phyloP scores from a whole-genome alignment of 2,797 vertebrate species.

The Spea hammondii region DNA sequence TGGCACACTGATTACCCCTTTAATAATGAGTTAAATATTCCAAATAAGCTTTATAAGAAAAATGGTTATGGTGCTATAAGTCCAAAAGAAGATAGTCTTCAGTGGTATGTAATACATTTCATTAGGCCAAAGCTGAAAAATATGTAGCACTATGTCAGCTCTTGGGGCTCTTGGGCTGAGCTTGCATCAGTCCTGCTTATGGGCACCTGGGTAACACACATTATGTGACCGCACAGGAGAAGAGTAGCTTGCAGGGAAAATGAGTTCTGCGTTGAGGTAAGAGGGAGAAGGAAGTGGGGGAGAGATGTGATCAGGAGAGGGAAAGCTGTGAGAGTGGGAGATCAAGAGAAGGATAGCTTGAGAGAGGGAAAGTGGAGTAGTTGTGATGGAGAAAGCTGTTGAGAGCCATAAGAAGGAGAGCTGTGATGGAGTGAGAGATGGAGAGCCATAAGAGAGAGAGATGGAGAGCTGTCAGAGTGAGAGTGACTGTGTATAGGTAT shows the following conservation, averaged over 20 bases:
- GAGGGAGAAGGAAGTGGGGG: neutral
- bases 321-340: neutral
- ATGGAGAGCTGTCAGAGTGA: neutral
- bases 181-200: too few relatives aligned
- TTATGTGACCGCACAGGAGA: neutral
- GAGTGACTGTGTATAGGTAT: neutral
- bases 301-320: neutral
- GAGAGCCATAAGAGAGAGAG: neutral
- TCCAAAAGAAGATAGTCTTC: too few relatives aligned
- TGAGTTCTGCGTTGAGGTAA: neutral
- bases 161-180: too few relatives aligned
- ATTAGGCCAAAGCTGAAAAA: too few relatives aligned
- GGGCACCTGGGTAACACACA: too few relatives aligned
- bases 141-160: too few relatives aligned
- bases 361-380: neutral
- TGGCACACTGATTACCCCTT: too few relatives aligned
- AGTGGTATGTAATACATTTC: too few relatives aligned
- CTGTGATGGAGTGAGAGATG: neutral
- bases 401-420: neutral
- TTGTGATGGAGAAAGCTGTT: neutral
- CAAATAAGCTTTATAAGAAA: too few relatives aligned
- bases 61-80: too few relatives aligned
- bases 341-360: too few relatives aligned
- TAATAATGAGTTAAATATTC: too few relatives aligned
- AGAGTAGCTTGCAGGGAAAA: neutral